Percentiles rank a stretch among this genome's conserved stretches.
Evolutionary conservation across 2,797 vertebrate genomes (phyloP).

Genomic region (Enteromius afrohamiltoni): DNA sequence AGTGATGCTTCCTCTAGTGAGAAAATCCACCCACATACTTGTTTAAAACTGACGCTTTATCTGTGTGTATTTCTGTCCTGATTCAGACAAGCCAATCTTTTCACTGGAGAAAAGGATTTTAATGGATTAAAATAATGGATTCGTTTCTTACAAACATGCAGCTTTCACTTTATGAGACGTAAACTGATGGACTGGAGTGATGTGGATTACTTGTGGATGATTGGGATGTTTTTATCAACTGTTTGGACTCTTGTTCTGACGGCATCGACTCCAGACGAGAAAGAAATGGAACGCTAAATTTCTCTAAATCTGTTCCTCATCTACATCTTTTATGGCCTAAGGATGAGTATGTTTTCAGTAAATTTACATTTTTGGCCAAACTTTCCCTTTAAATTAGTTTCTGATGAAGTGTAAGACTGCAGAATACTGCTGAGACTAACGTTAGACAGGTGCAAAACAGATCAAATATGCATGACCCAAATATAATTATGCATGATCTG

Average conservation of each 20-base stretch:
- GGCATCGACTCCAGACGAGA: background rate
- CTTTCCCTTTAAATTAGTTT: background rate
- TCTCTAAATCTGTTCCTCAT: background rate
- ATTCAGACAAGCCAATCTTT: background rate
- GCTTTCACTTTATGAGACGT: background rate
- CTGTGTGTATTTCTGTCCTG: background rate
- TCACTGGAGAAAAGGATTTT: background rate
- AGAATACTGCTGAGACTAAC: background rate
- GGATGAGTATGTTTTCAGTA: background rate
- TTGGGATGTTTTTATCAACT: background rate
- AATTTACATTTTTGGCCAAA: background rate
- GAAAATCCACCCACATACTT: background rate
- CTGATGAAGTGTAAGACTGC: background rate
- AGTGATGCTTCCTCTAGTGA: background rate
- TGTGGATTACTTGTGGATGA: background rate
- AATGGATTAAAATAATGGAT: background rate
- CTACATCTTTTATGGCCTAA: background rate
- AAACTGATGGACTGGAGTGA: background rate
- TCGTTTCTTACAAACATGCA: background rate
- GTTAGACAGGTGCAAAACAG: too few relatives aligned
- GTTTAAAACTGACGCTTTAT: background rate
- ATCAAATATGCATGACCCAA: background rate
- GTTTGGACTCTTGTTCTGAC: background rate
- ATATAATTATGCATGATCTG: background rate
- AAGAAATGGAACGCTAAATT: background rate